Base-by-base conservation (phyloP, 1,140 invertebrate species). In the Zaprionus gabonicus region DNA sequence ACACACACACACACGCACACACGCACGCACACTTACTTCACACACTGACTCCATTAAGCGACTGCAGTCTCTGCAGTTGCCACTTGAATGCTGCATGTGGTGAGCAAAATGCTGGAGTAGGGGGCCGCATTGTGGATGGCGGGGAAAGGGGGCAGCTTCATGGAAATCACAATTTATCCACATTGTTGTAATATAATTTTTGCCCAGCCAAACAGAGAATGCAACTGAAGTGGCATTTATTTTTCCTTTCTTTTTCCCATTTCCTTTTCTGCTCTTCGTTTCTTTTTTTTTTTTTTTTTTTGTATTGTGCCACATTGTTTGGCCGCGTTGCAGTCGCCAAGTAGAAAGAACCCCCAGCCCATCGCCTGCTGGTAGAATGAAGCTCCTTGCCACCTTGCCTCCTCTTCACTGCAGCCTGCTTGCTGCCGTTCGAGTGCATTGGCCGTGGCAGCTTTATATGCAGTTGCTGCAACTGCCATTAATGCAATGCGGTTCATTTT, bases 161-260 rank as follows among this genome's bases (percentile, higher is more conserved):
- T 81, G 84, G 78, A 87, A 88, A 88, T 87, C 81, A 81, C 78
- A 87, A 83, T 87, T 88, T 88, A 87, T 87, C 83, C 81, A 88
- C 85, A 88, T 88, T 87, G 84, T 87, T 88, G 84, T 84, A 87
- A 87, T 84, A 87, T 88, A 87, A 87, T 88, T 87, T 87, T 86
- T 87, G 71, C 80, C 67, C 82, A 87, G 80, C 74, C 70, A 76
- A 83, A 86, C 83, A 86, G 77, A 86, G 77, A 76, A 78, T 73
- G 83, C 83, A 78, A 74, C 77, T 87, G 78, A 81, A 87, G 83
- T 87, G 83, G 77, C 84, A 75, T 56, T 67, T 56, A 53, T 66
- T 56, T 65, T 55, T 17, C 49, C 23, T 23, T 36, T 51, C 28
- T 64, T 57, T 57, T 56, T 49, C 12, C 20, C 7, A 9, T 53